Evolutionary conservation across 2,113 vertebrate species (phyloP), one percentile per base, ranked within the genome.

Genomic region (Prietella phreatophila): DNA sequence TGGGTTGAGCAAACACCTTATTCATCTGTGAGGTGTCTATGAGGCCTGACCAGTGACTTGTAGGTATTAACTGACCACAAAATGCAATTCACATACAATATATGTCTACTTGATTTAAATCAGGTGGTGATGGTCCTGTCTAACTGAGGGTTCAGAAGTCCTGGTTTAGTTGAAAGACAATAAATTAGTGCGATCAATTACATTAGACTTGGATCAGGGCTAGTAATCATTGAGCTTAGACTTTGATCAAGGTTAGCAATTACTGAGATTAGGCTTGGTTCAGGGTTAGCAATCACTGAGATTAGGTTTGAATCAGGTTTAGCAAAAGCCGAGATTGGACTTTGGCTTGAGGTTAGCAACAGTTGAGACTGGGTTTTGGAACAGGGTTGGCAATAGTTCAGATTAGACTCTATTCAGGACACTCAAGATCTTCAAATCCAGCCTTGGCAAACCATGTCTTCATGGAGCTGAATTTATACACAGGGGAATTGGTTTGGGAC

Each of bases 1-100:
- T 86, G 53, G 84, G 53, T 71, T 83, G 58, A 75, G 85, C 79
- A 87, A 85, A 87, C 50, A 89, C 39, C 50, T 85, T 84, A 86
- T 42, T 83, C 83, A 60, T 87, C 75, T 87, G 55, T 8, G 22
- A 71, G 67, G 67, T 39, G 86, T 56, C 58, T 71, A 20, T 42
- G 58, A 42, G 33, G 61, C 25, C 80, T 75, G 67, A 36, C 30
- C 71, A 78, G n/a, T 14, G 60, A 86, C 55, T 61, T 39, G 19
- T 22, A 53, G 75, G 19, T 81, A 82, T 87, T 75, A 87, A 63
- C 42, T 27, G 7, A 39, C 86, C 65, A 85, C 73, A 85, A 85
- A 25, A 20, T 19, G 22, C 71, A 47, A 65, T 81, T 58, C 47
- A 65, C 60, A 50, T 50, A 50, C 8, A 36, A 27, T 63, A 33